phyloP scores from a whole-genome alignment of 2,113 vertebrate species.

The Salvator merianae region DNA sequence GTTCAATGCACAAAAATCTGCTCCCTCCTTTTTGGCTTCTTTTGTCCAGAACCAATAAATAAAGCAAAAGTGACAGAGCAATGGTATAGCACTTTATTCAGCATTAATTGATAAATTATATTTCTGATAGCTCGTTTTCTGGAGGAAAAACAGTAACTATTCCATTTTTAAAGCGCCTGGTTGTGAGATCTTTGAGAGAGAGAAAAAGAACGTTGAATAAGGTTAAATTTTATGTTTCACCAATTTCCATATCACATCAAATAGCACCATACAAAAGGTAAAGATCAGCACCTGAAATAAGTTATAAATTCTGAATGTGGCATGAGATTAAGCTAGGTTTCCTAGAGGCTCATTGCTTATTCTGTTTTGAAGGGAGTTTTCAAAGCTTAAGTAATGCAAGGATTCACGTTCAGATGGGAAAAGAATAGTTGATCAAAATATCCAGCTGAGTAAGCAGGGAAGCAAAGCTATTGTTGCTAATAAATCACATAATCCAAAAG shows the following conservation, averaged over 20 bases:
- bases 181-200: background rate
- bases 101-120: background rate
- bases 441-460: background rate
- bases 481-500: background rate
- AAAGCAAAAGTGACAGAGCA: background rate
- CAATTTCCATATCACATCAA: slow-evolving; percentile 10
- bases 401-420: background rate
- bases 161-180: background rate
- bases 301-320: slow-evolving; percentile 14
- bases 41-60: background rate
- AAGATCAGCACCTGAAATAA: slow-evolving; percentile 28
- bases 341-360: slow-evolving; percentile 16
- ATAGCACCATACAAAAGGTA: slow-evolving; percentile 30
- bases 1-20: background rate
- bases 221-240: background rate
- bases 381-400: slow-evolving; percentile 13
- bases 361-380: slow-evolving; percentile 35
- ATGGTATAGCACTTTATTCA: background rate
- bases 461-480: slow-evolving; percentile 2
- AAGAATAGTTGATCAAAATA: slow-evolving; percentile 15
- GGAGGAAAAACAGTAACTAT: background rate
- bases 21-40: too few relatives aligned
- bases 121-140: background rate
- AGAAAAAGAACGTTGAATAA: background rate
- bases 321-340: background rate